phyloP scores from a whole-genome alignment of 2,797 vertebrate species.

The Bradypus variegatus region DNA sequence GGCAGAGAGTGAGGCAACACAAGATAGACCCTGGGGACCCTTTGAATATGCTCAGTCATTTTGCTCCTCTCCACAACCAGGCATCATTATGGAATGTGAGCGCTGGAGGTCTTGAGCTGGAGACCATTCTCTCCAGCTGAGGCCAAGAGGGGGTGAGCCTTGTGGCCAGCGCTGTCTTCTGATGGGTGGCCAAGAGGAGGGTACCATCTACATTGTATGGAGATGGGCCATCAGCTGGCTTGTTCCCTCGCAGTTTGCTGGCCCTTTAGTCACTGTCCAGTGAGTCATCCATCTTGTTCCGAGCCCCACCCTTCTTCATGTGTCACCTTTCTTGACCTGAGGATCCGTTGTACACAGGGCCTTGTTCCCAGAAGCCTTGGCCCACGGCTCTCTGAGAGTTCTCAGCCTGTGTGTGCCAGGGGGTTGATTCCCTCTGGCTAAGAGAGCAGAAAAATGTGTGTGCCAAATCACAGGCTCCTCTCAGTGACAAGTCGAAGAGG shows the following conservation, averaged over 20 bases:
- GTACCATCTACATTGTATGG: not conserved
- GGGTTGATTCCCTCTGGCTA: not conserved
- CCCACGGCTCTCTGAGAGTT: not conserved
- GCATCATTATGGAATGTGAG: not conserved
- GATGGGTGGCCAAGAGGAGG: not conserved
- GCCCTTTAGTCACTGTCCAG: not conserved
- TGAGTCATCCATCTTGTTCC: not conserved
- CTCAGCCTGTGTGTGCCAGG: not conserved
- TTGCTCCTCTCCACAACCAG: not conserved
- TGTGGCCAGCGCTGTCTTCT: not conserved
- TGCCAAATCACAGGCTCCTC: not conserved
- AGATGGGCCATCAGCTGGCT: not conserved
- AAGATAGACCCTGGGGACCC: not conserved
- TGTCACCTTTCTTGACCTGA: conserved; percentile 1
- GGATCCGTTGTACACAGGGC: not conserved
- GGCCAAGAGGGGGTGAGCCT: not conserved
- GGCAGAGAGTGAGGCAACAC: not conserved
- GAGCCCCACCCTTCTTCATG: not conserved
- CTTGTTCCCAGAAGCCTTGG: not conserved
- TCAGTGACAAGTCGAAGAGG: not conserved
- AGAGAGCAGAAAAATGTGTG: not conserved
- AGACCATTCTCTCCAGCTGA: not conserved
- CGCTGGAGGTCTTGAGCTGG: not conserved
- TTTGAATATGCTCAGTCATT: not conserved
- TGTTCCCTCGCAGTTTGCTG: not conserved